phyloP scores from a whole-genome alignment of 2,113 vertebrate genomes.

The Paradisaea rubra region DNA sequence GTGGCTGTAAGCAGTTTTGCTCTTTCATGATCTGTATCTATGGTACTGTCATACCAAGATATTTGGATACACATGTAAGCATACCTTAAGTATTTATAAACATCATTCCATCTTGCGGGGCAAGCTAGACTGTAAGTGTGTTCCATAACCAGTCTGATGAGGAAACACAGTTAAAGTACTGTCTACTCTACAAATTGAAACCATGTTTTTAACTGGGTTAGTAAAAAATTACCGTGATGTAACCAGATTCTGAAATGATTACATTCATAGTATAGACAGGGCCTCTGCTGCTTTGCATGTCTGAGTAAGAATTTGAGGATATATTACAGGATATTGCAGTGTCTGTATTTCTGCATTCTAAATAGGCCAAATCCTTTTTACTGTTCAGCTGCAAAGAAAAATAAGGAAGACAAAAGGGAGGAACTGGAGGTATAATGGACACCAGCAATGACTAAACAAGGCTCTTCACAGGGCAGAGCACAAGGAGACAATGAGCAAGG shows the following conservation, averaged over 20 bases:
- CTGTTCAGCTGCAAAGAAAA: background rate
- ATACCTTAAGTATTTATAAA: background rate
- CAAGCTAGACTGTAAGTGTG: background rate
- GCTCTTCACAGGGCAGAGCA: background rate
- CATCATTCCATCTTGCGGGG: background rate
- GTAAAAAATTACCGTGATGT: constrained; percentile 8
- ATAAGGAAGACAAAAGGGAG: background rate
- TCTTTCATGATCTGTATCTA: background rate
- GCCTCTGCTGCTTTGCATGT: constrained; percentile 18
- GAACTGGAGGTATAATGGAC: background rate
- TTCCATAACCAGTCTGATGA: constrained; percentile 4
- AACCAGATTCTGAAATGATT: constrained; percentile 9
- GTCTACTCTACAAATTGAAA: constrained; percentile 41
- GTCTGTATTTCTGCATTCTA: constrained; percentile 44
- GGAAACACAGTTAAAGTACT: background rate
- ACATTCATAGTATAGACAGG: constrained; percentile 26
- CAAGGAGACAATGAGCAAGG: background rate
- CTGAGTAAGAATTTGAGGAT: constrained; percentile 44
- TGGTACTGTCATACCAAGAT: background rate
- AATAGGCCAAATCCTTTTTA: constrained; percentile 12
- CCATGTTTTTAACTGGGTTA: constrained; percentile 23
- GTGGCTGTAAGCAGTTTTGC: background rate
- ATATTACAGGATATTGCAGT: constrained; percentile 53
- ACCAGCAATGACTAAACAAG: background rate
- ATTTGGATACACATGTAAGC: background rate